phyloP scores from a whole-genome alignment of 2,113 vertebrate species.

The Neopipo cinnamomea region DNA sequence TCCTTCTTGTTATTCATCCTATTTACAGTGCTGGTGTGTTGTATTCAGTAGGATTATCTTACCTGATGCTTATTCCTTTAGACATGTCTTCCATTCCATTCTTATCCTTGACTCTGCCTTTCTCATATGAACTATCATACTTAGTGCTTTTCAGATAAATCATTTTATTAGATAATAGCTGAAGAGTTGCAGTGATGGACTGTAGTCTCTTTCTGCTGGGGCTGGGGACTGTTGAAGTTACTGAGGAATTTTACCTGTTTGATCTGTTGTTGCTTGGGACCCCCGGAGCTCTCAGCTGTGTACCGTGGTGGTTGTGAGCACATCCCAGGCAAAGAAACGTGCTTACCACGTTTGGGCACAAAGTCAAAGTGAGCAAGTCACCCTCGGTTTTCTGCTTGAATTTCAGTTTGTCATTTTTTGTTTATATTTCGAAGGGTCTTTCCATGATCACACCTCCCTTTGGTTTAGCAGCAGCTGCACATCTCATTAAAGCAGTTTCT shows the following conservation, averaged over 20 bases:
- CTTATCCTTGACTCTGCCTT: neutral
- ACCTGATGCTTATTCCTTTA: neutral
- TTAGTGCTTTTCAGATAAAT: neutral
- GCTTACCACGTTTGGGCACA: neutral
- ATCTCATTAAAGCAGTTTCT: neutral
- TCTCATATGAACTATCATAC: neutral
- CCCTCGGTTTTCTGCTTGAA: neutral
- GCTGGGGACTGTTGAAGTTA: neutral
- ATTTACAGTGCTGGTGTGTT: neutral
- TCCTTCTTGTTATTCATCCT: neutral
- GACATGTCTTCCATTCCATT: neutral
- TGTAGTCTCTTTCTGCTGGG: neutral
- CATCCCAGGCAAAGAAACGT: neutral
- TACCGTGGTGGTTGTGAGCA: neutral
- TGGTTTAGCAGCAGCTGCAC: neutral
- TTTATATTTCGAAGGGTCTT: neutral
- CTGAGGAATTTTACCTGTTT: neutral
- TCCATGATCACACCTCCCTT: neutral
- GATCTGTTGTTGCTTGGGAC: neutral
- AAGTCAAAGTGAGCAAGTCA: neutral
- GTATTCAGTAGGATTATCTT: neutral
- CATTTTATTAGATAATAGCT: neutral
- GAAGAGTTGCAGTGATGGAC: neutral
- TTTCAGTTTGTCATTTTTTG: neutral
- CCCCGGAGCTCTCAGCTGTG: neutral